Conservation (phyloP, 2,888 invertebrate genomes). For the Plebejus melissa region DNA sequence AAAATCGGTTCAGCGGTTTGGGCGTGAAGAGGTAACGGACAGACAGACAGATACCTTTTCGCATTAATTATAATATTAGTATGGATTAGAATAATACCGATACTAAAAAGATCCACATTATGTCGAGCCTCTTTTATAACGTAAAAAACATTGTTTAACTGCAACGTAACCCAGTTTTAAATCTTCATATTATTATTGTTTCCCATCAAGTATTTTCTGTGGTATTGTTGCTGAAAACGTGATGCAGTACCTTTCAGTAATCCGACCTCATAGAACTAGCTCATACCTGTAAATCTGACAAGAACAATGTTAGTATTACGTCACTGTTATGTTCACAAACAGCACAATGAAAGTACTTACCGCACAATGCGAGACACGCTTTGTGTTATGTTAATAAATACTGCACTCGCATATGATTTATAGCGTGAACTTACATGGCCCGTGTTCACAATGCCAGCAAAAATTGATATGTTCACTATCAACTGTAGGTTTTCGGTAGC, state of each 20-base stretch:
- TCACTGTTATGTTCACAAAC: constrained; percentile 26
- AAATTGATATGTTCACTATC: constrained; percentile 10
- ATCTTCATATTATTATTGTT: too few relatives aligned
- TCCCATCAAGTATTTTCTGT: neutral
- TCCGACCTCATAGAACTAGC: constrained; percentile 5
- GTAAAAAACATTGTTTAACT: too few relatives aligned
- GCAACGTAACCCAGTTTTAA: too few relatives aligned
- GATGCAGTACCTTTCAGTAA: neutral
- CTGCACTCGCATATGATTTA: constrained; percentile 28
- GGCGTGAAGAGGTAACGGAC: too few relatives aligned
- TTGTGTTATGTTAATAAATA: constrained; percentile 31
- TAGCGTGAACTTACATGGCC: neutral
- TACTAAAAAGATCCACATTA: too few relatives aligned
- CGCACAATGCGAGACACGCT: constrained; percentile 24
- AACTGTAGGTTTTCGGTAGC: neutral
- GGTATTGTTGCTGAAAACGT: neutral
- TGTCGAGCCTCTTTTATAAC: too few relatives aligned
- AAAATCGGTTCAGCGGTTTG: too few relatives aligned
- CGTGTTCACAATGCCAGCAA: constrained; percentile 11
- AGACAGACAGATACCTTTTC: too few relatives aligned
- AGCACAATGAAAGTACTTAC: constrained; percentile 28
- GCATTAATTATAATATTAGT: too few relatives aligned
- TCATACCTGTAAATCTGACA: constrained; percentile 28
- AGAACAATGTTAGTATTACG: constrained; percentile 27
- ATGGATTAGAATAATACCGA: too few relatives aligned